Base-by-base conservation (phyloP, 1,140 invertebrate genomes). In the Patella vulgata region DNA sequence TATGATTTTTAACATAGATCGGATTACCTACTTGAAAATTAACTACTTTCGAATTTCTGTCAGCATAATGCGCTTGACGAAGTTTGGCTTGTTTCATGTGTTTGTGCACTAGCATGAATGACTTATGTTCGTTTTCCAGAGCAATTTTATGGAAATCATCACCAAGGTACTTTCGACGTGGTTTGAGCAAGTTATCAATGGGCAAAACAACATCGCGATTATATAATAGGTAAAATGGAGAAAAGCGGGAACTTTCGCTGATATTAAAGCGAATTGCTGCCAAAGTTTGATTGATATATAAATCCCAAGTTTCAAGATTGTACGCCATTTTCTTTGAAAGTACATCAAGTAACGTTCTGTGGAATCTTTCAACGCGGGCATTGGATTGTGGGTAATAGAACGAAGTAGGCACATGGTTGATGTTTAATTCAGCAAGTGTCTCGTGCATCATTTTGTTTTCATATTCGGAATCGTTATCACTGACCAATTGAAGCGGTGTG, bases 241-340 rank as follows among this genome's bases (percentile, higher is more conserved):
- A 59, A 23, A 30, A 48, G 17, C 48, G 46, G 3, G 59, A 39
- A 4, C 54, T 48, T 43, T 63, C 57, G 25, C 30, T 51, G 1
- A 63, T 50, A 21, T 54, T 40, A 11, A 68, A 63, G 1, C 61
- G n/a, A n/a, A n/a, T n/a, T n/a, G n/a, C n/a, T n/a, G 66, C 60
- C 3, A 59, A 51, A 53, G 51, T 40, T 46, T 63, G 56, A 25
- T 64, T 59, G 0, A 64, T 21, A 47, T 56, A 52, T 14, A 60
- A 8, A 25, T 66, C 57, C 63, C 60, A 62, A 12, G 43, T 46
- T 12, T 14, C 11, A 14, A 39, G 19, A n/a, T 64, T 14, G 5
- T 48, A 47, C 25, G 56, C 14, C 11, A 68, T 36, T 43, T 50
- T 46, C 44, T 64, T 63, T 23, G 58, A 8, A 8, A 64, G 28